Conservation (phyloP, 2,797 vertebrate species). For the Sebastes vulpes region DNA sequence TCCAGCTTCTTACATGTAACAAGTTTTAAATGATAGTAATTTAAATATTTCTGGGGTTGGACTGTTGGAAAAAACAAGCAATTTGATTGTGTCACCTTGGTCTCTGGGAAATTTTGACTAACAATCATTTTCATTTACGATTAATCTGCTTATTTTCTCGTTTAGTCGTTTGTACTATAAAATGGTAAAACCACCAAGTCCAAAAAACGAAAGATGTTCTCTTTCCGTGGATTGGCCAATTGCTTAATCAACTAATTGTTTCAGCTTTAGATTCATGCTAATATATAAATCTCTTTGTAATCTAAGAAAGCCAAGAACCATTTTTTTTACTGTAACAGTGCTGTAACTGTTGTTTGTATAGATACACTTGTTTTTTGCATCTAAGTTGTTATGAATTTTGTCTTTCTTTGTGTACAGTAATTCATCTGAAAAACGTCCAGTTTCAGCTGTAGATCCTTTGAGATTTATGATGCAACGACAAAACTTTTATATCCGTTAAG, state of each 20-base stretch:
- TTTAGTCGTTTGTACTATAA: not conserved
- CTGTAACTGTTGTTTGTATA: not conserved
- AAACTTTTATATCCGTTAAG: not conserved
- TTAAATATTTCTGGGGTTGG: not conserved
- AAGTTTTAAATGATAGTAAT: not conserved
- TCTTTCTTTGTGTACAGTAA: not conserved
- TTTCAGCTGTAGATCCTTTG: not conserved
- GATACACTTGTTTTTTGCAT: not conserved
- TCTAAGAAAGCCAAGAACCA: not conserved
- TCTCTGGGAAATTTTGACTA: not conserved
- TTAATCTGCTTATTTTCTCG: not conserved
- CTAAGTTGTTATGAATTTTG: not conserved
- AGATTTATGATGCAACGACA: not conserved
- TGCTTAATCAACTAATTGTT: not conserved
- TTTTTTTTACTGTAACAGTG: not conserved
- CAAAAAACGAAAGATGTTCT: not conserved
- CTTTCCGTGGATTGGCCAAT: not conserved
- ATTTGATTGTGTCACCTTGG: not conserved
- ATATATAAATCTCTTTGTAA: not conserved
- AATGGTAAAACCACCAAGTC: no score
- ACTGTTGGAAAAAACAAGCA: not conserved
- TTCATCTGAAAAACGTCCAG: not conserved
- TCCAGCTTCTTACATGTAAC: not conserved
- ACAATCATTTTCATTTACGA: not conserved
- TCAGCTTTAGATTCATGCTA: not conserved